phyloP scores from a whole-genome alignment of 2,888 invertebrate genomes.

The Thyatira batis region DNA sequence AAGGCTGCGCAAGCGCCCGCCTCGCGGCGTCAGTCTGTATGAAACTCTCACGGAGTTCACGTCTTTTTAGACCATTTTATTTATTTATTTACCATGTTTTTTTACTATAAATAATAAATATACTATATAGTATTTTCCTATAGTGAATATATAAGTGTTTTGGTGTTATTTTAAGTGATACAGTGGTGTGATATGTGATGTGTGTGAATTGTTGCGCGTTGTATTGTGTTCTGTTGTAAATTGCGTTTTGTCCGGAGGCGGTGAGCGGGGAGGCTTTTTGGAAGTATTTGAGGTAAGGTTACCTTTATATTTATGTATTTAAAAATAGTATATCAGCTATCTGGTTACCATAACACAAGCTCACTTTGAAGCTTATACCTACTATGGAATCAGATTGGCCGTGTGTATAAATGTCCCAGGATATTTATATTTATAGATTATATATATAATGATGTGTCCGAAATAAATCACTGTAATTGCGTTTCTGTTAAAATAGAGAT shows the following conservation, averaged over 20 bases:
- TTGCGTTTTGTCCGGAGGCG: slow-evolving; percentile 9
- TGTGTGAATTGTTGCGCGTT: slow-evolving; percentile 25
- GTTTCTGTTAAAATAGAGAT: no score
- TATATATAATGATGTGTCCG: no score
- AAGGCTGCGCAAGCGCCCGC: slow-evolving; percentile 37
- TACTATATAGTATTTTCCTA: no score
- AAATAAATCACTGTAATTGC: no score
- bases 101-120: no score
- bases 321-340: neutral
- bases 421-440: no score
- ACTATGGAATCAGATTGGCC: no score
- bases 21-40: slow-evolving; percentile 48
- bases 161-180: neutral
- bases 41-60: slow-evolving; percentile 32
- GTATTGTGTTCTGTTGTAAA: slow-evolving; percentile 6
- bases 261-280: slow-evolving; percentile 25
- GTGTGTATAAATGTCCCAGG: no score
- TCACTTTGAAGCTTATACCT: no score
- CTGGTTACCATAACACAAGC: no score
- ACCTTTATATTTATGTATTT: slow-evolving; percentile 4
- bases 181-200: neutral
- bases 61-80: slow-evolving; percentile 19
- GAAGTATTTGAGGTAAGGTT: slow-evolving; percentile 43
- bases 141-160: no score
- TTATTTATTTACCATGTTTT: slow-evolving; percentile 1